phyloP scores from a whole-genome alignment of 2,113 vertebrate genomes.

The Stomatorhinus ivindoensis region DNA sequence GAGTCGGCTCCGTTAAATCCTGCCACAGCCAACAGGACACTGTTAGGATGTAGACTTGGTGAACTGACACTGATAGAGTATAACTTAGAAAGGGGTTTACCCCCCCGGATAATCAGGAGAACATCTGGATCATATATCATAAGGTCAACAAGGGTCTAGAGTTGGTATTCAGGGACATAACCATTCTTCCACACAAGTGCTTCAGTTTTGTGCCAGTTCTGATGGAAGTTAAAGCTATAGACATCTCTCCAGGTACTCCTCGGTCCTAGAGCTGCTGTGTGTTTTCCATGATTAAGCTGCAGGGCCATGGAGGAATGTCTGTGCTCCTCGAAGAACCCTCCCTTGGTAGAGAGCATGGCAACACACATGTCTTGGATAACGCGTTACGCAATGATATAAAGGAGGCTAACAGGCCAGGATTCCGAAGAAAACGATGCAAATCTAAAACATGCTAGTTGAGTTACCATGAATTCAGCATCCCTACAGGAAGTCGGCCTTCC shows the following conservation, averaged over 20 bases:
- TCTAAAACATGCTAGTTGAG: neutral
- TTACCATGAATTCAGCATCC: neutral
- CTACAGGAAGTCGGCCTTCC: neutral
- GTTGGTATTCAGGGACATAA: conserved; percentile 1
- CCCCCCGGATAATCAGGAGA: neutral
- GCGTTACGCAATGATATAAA: neutral
- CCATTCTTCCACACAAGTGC: conserved; percentile 3
- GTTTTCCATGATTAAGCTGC: neutral
- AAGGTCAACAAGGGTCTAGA: conserved; percentile 13
- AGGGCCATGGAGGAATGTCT: neutral
- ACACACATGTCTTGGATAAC: neutral
- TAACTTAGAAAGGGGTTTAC: neutral
- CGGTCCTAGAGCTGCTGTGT: neutral
- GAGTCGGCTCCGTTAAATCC: neutral
- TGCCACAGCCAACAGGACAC: neutral
- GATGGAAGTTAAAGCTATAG: neutral
- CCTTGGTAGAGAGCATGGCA: neutral
- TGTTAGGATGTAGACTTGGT: neutral
- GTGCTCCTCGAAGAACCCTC: neutral
- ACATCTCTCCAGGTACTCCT: conserved; percentile 5
- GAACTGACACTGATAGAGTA: neutral
- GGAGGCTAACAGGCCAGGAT: neutral
- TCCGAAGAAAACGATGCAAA: neutral
- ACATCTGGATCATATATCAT: conserved; percentile 15
- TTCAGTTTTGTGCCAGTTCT: neutral